Conservation (phyloP, 2,797 vertebrate species). For the Buceros bicornis region DNA sequence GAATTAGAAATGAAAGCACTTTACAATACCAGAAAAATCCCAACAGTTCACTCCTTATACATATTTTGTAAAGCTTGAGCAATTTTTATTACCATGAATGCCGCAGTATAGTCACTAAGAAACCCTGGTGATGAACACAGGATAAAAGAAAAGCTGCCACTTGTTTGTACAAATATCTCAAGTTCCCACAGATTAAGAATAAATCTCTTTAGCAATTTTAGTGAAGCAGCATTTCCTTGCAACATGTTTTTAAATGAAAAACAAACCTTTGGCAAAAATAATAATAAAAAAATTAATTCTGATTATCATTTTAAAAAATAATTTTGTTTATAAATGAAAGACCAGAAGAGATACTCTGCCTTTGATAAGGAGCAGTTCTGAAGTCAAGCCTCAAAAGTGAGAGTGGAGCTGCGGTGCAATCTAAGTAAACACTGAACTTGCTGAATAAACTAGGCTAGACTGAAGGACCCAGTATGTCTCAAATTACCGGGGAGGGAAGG, state of each 20-base stretch:
- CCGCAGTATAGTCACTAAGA: neutral
- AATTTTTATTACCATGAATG: neutral
- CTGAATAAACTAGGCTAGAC: no score
- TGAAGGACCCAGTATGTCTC: no score
- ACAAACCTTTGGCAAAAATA: neutral
- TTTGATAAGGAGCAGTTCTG: no score
- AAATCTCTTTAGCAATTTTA: neutral
- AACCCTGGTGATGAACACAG: neutral
- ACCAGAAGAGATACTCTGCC: neutral
- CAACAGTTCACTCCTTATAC: neutral
- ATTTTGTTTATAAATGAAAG: neutral
- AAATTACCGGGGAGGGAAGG: no score
- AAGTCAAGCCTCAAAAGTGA: no score
- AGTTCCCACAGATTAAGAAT: neutral
- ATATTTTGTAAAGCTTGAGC: neutral
- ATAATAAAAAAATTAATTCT: neutral
- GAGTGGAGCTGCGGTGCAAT: no score
- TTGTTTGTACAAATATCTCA: neutral
- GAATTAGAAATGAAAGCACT: neutral
- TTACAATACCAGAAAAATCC: neutral
- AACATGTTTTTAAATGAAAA: neutral
- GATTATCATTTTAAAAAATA: neutral
- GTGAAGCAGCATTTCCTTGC: neutral
- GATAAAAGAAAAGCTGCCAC: neutral
- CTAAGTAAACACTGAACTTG: no score